These are phyloP conservation scores for Sterrhoptilus dennistouni DNA, from an alignment of 2,113 vertebrate species.

Conservation along the genomic window DNA sequence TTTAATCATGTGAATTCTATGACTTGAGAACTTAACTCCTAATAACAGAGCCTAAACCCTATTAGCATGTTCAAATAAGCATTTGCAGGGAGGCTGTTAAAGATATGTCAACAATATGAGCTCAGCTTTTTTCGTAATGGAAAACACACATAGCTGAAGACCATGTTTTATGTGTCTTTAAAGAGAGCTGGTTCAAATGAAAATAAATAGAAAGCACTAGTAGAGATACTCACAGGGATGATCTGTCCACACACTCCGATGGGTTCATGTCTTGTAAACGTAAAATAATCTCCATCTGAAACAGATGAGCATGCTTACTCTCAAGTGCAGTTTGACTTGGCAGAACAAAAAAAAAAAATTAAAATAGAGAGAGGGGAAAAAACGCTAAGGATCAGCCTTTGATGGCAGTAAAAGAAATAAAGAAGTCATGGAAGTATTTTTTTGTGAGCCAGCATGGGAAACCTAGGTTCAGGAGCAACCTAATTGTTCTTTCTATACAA, in stretches of 20 bases:
- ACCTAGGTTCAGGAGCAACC: constrained; percentile 20
- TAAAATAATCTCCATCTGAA: constrained; percentile 98
- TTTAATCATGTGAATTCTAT: constrained; percentile 76
- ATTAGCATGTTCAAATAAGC: constrained; percentile 82
- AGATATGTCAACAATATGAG: constrained; percentile 81
- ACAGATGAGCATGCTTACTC: constrained; percentile 70
- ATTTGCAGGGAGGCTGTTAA: constrained; percentile 81
- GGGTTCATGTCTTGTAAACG: constrained; percentile 96
- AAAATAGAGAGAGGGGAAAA: not conserved
- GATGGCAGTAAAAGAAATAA: constrained; percentile 65
- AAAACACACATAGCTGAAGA: constrained; percentile 73
- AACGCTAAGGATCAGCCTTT: constrained; percentile 46
- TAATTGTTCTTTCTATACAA: constrained; percentile 21
- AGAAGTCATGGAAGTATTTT: constrained; percentile 38
- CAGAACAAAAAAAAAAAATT: constrained; percentile 33
- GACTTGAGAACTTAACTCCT: constrained; percentile 73
- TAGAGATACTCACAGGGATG: constrained; percentile 91
- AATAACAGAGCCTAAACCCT: constrained; percentile 73
- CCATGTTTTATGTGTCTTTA: constrained; percentile 73
- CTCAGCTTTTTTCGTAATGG: constrained; percentile 70
- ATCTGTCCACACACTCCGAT: constrained; percentile 99
- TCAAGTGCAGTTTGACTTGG: constrained; percentile 52
- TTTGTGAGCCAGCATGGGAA: constrained; percentile 45
- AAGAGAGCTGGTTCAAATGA: constrained; percentile 72
- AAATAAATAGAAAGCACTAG: constrained; percentile 72